phyloP scores from a whole-genome alignment of 1,140 invertebrate genomes.

The Trichonephila inaurata region DNA sequence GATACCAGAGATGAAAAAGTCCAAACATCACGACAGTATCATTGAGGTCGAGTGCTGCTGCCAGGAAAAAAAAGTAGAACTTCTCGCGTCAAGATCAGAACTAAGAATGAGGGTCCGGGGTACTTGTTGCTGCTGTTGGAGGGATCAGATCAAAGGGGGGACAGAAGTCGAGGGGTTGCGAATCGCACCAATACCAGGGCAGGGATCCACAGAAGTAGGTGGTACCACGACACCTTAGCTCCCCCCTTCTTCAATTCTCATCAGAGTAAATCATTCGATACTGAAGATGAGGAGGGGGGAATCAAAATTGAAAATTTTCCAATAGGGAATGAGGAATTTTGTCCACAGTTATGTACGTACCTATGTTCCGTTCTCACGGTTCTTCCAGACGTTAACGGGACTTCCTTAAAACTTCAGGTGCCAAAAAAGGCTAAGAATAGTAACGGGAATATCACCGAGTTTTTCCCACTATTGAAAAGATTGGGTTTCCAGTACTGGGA shows the following conservation, averaged over 20 bases:
- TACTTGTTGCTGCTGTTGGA: constrained; percentile 34
- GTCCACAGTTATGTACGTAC: constrained; percentile 39
- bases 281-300: neutral
- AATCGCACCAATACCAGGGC: constrained; percentile 30
- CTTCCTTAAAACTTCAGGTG: constrained; percentile 49
- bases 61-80: neutral
- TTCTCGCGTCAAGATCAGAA: constrained; percentile 24
- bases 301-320: constrained; percentile 1
- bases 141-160: neutral
- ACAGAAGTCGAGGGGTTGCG: neutral
- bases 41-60: neutral
- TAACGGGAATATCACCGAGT: neutral
- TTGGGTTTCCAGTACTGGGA: constrained; percentile 40
- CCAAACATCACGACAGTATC: neutral
- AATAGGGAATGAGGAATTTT: neutral
- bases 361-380: constrained; percentile 41
- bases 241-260: neutral
- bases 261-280: neutral
- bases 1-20: constrained; percentile 4
- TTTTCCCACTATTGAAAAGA: constrained; percentile 37
- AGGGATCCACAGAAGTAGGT: constrained; percentile 23
- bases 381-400: constrained; percentile 28
- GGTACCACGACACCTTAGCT: constrained; percentile 41
- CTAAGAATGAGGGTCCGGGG: constrained; percentile 23
- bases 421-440: constrained; percentile 17